These are phyloP conservation scores for Lypha dubia DNA, from an alignment of 2,888 invertebrate genomes.

Conservation along the genomic window DNA sequence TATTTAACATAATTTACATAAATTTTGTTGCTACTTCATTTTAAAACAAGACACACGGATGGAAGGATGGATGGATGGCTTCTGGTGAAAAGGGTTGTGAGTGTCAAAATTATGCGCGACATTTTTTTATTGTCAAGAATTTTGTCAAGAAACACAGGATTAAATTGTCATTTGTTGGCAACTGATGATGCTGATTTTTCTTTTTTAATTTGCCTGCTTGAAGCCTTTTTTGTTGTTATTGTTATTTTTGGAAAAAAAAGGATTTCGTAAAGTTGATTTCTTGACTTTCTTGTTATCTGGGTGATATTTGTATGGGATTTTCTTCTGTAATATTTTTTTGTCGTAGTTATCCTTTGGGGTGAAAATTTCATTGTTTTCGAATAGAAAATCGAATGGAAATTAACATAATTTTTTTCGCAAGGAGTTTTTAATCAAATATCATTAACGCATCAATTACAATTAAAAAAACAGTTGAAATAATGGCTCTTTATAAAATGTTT, in stretches of 20 bases:
- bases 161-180: slow-evolving; percentile 71
- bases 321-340: slow-evolving; percentile 27
- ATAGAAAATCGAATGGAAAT: slow-evolving; percentile 43
- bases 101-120: slow-evolving; percentile 31
- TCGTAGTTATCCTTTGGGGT: neutral
- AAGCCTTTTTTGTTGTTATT: slow-evolving; percentile 67
- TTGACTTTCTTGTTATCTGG: slow-evolving; percentile 64
- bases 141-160: slow-evolving; percentile 64
- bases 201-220: slow-evolving; percentile 40
- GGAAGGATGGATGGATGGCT: neutral
- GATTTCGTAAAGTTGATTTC: slow-evolving; percentile 63
- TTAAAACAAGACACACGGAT: neutral
- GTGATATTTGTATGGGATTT: slow-evolving; percentile 78
- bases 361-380: slow-evolving; percentile 28
- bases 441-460: slow-evolving; percentile 59
- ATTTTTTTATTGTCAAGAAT: slow-evolving; percentile 51
- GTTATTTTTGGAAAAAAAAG: slow-evolving; percentile 74
- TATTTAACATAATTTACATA: slow-evolving; percentile 65
- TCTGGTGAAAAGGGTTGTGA: slow-evolving; percentile 54
- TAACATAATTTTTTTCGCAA: slow-evolving; percentile 69
- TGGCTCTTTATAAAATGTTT: neutral
- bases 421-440: slow-evolving; percentile 3
- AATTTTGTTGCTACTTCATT: slow-evolving; percentile 11
- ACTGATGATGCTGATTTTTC: slow-evolving; percentile 66
- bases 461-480: neutral